Evolutionary conservation across 1,140 invertebrate species (phyloP).

Genomic region (Listronotus oregonensis): DNA sequence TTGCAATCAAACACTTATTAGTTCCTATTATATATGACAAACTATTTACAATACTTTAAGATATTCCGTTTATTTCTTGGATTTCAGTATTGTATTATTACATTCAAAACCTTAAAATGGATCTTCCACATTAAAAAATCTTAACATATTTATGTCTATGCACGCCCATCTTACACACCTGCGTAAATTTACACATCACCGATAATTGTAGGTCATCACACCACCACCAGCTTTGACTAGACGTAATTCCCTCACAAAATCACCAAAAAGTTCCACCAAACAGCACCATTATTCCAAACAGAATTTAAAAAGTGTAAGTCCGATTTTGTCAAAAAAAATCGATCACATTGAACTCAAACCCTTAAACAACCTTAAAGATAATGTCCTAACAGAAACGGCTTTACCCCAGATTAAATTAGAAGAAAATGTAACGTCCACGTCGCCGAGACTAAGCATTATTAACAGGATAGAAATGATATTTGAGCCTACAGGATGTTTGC

Average conservation of each 20-base stretch:
- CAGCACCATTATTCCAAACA: conserved; percentile 40
- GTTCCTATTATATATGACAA: too few species aligned
- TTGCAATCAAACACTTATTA: too few species aligned
- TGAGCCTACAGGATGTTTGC: conserved; percentile 79
- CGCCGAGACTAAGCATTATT: conserved; percentile 32
- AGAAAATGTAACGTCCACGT: conserved; percentile 33
- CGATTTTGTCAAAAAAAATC: conserved; percentile 42
- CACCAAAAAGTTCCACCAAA: conserved; percentile 36
- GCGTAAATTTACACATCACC: not conserved
- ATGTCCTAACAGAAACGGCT: conserved; percentile 44
- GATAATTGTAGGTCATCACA: conserved; percentile 34
- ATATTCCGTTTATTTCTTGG: too few species aligned
- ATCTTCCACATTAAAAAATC: too few species aligned
- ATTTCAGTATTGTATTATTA: too few species aligned
- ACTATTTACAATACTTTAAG: too few species aligned
- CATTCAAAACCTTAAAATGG: too few species aligned
- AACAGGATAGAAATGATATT: conserved; percentile 52
- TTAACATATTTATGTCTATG: too few species aligned
- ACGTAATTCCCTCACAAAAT: conserved; percentile 50
- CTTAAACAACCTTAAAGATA: conserved; percentile 52
- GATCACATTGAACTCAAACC: conserved; percentile 49
- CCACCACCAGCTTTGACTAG: conserved; percentile 43
- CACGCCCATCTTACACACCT: not conserved
- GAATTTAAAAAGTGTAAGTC: conserved; percentile 42
- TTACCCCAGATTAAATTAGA: conserved; percentile 51